These are phyloP conservation scores for Enteromius unitaeniatus DNA, from an alignment of 2,797 vertebrate species.

Conservation along the genomic window DNA sequence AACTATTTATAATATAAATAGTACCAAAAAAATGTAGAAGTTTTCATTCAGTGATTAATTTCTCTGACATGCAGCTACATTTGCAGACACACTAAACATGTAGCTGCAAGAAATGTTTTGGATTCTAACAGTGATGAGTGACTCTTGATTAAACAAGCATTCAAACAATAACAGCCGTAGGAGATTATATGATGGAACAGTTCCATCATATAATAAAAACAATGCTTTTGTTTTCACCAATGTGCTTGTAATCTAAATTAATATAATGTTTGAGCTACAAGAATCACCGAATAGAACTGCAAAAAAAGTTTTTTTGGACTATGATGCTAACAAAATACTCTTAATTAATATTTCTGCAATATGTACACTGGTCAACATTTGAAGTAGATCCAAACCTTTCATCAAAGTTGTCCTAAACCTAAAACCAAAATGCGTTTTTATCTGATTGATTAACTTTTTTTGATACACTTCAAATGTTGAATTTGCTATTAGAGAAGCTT, in stretches of 20 bases:
- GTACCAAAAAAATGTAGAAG: neutral
- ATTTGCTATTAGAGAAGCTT: neutral
- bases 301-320: neutral
- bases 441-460: neutral
- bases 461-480: neutral
- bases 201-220: neutral
- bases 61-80: neutral
- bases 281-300: neutral
- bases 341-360: neutral
- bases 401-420: neutral
- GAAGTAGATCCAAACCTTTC: neutral
- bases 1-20: neutral
- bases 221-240: neutral
- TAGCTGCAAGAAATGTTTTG: neutral
- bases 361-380: neutral
- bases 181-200: neutral
- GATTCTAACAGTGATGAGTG: neutral
- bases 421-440: neutral
- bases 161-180: neutral
- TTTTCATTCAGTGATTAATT: neutral
- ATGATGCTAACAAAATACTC: neutral
- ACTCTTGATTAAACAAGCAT: neutral
- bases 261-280: neutral
- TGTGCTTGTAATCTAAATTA: neutral
- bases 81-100: neutral